Evolutionary conservation across 2,888 invertebrate species (phyloP).

Genomic region (Bhutanitis thaidina): DNA sequence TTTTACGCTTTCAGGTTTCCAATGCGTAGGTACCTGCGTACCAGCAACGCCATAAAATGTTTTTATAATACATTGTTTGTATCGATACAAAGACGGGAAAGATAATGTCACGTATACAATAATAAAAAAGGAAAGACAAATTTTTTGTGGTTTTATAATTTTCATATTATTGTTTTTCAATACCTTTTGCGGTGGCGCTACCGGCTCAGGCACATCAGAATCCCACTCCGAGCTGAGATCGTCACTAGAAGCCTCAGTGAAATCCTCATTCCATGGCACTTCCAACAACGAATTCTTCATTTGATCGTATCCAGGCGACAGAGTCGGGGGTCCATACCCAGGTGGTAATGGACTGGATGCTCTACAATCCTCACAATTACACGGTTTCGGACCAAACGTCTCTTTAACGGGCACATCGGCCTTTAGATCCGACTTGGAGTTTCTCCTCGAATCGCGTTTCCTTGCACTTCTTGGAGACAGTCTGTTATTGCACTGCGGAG

Average conservation of each 20-base stretch:
- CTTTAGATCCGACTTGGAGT: constrained; percentile 52
- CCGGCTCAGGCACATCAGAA: constrained; percentile 85
- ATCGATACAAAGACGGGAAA: neutral
- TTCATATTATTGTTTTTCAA: neutral
- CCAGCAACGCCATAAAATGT: constrained; percentile 4
- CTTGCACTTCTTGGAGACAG: constrained; percentile 69
- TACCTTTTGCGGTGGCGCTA: constrained; percentile 65
- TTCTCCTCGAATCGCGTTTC: constrained; percentile 58
- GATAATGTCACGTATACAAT: neutral
- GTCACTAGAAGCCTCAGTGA: constrained; percentile 94
- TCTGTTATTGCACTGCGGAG: constrained; percentile 70
- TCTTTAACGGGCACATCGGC: constrained; percentile 50
- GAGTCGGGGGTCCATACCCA: constrained; percentile 66
- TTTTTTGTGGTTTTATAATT: neutral
- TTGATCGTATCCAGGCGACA: constrained; percentile 86
- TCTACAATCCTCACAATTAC: constrained; percentile 71
- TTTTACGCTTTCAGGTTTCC: constrained; percentile 17
- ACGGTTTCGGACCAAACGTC: constrained; percentile 58
- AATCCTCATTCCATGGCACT: constrained; percentile 88
- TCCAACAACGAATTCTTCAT: constrained; percentile 88
- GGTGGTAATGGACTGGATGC: constrained; percentile 76
- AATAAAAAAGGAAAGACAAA: neutral
- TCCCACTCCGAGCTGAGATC: constrained; percentile 96
- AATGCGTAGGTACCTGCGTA: constrained; percentile 3
- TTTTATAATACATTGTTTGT: constrained; percentile 10